A percentile compares a stretch with the other conserved stretches of the same genome.
phyloP scores from a whole-genome alignment of 2,888 invertebrate species.

The Physocephala rufipes region DNA sequence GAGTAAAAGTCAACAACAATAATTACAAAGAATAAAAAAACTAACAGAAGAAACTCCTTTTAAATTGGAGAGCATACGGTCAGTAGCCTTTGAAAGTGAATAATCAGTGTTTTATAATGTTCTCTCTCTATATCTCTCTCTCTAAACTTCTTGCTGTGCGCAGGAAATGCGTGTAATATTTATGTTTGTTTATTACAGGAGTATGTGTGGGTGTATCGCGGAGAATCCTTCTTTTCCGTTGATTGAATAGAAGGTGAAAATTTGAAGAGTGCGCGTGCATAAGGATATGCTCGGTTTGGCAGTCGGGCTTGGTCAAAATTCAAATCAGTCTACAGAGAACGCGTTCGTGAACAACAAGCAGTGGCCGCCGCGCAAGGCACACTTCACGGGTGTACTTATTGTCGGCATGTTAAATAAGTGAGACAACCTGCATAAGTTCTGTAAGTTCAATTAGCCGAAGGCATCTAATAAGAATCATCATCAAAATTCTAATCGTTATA shows the following conservation, averaged over 20 bases:
- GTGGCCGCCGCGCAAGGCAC: slow-evolving; percentile 66
- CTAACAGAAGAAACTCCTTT: background rate
- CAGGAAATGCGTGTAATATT: background rate
- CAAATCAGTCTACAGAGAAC: slow-evolving; percentile 66
- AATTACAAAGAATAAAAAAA: background rate
- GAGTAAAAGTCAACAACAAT: slow-evolving; percentile 34
- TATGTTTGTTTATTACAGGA: background rate
- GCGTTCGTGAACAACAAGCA: slow-evolving; percentile 66
- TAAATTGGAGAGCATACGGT: too few relatives aligned
- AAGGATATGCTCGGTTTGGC: slow-evolving; percentile 28
- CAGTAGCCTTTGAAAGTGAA: too few relatives aligned
- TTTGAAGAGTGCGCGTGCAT: background rate
- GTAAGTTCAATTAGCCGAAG: slow-evolving; percentile 60
- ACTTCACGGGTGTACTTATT: slow-evolving; percentile 67
- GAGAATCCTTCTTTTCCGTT: background rate
- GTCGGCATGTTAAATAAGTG: slow-evolving; percentile 67
- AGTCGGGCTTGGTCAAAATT: slow-evolving; percentile 53
- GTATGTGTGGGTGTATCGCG: slow-evolving; percentile 15
- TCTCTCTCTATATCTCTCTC: background rate
- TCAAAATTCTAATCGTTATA: slow-evolving; percentile 43
- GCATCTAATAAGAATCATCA: slow-evolving; percentile 40
- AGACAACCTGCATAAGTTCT: slow-evolving; percentile 67
- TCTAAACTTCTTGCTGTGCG: slow-evolving; percentile 18
- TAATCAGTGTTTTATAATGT: too few relatives aligned
- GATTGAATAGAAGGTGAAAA: too few relatives aligned